Base-by-base conservation (phyloP, 2,797 vertebrate species). In the Fringilla coelebs region DNA sequence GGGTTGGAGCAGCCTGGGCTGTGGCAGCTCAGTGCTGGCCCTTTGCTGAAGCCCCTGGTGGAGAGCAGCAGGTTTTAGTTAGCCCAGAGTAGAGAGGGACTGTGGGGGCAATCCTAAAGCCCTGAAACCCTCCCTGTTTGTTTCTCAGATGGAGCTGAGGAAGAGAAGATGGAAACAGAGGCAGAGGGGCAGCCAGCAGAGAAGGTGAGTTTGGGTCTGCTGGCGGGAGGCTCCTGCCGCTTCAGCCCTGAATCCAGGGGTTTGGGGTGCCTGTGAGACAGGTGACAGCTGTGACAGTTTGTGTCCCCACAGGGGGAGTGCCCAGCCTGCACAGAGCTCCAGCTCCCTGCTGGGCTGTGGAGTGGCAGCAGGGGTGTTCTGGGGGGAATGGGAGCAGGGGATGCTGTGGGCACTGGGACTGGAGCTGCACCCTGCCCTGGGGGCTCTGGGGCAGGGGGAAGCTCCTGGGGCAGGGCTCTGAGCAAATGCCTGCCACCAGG, bases 151-250 rank as follows among this genome's bases (percentile, higher is more conserved):
- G 96, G 98, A 17, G n/a, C 98, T 70, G 99, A 99, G 92, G 96
- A 99, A 6, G 99, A 99, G 85, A 99, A 99, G 96, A 98, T 98
- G 98, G 99, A 99, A 81, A 98, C 99, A 0, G 99, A 99, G 85
- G 55, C 98, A 0, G 99, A 99, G 79, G 98, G 98, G 65, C 98
- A 98, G 70, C 98, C 98, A 89, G 93, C 98, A 10, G 99, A 99
- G 85, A 99, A 99, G 98, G 99, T 99, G 80, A 98, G 96, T 17
- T 21, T 36, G 52, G 48, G n/a, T 17, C 34, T 29, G 63, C 34
- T 34, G 77, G 5, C 36, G 38, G 25, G 26, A 6, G 24, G 7
- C 15, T 54, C 24, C 7, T 17, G 57, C 2, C 13, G 2, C 49
- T 51, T 2, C 1, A 0, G 11, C 5, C 38, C n/a, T n/a, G 6